These are phyloP conservation scores for Amblyjoppa proteus DNA, from an alignment of 2,888 invertebrate species.

Conservation along the genomic window DNA sequence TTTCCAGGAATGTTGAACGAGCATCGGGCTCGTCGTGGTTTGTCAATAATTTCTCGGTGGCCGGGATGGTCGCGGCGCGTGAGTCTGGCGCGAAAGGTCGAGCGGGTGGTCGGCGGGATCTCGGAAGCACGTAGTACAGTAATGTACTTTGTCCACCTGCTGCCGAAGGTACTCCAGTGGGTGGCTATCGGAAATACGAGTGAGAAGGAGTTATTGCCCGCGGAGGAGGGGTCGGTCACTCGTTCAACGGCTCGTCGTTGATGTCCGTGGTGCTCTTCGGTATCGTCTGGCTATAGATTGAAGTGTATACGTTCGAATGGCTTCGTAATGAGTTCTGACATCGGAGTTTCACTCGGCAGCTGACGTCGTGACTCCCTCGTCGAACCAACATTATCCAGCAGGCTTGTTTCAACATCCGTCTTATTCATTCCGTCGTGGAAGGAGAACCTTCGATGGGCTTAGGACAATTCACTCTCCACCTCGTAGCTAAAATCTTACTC, in stretches of 20 bases:
- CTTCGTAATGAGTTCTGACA: conserved; percentile 22
- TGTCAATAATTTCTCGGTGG: conserved; percentile 64
- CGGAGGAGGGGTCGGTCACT: conserved; percentile 4
- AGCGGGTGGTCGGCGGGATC: not conserved
- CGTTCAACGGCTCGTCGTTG: conserved; percentile 2
- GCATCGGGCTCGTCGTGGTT: not conserved
- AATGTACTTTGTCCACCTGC: conserved; percentile 17
- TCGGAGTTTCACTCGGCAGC: not conserved
- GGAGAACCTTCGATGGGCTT: not conserved
- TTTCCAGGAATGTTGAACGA: conserved; percentile 14
- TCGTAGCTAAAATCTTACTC: not conserved
- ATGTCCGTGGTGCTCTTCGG: conserved; percentile 3
- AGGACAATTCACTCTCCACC: not conserved
- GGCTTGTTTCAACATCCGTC: conserved; percentile 1
- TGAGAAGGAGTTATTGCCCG: not conserved
- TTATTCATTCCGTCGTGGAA: not conserved
- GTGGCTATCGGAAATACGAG: conserved; percentile 29
- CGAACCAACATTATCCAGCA: not conserved
- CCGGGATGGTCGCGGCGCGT: conserved; percentile 44
- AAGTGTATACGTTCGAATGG: not conserved
- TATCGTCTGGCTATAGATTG: conserved; percentile 5
- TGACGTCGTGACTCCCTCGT: not conserved
- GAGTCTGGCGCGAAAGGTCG: conserved; percentile 6
- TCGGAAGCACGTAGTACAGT: not conserved
- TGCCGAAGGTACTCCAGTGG: not conserved